Evolutionary conservation across 2,113 vertebrate genomes (phyloP), one percentile per base, ranked within the genome.

Genomic region (Hepsetus odoe): DNA sequence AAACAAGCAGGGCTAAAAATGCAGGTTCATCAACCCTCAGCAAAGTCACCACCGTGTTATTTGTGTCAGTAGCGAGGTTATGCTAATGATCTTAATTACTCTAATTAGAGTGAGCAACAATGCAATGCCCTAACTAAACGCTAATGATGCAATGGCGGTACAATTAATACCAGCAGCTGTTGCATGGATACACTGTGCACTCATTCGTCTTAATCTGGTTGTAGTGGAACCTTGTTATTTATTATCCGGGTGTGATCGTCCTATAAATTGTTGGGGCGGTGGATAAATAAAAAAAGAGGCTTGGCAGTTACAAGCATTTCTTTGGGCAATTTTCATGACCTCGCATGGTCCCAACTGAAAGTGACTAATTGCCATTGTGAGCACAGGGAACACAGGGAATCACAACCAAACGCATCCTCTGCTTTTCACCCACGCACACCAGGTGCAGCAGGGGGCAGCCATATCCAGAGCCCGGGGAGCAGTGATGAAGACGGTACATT

Each of bases 1-100:
- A 67, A 42, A 20, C 38, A 30, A 46, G 32, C 46, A 42, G n/a
- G 53, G 8, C 10, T n/a, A 0, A 51, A 55, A 51, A 33, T 35
- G 22, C 49, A 55, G 20, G 9, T 30, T 32, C 59, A 33, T 62
- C 14, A 20, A 33, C 28, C 59, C 18, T 13, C 59, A 76, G 74
- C 64, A 76, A 68, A 76, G 74, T 76, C 64, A 67, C 64, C 74
- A 22, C 35, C 28, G 74, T 42, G 64, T 68, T 64, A 44, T 32
- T 67, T n/a, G 28, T 20, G 22, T 74, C 18, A 11, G 62, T 74
- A 68, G 64, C 51, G 20, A 11, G 44, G 61, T 26, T 67, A 76
- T 67, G 64, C 74, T 67, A 76, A 68, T 76, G 42, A 56, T 67
- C 49, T 64, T 67, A 76, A 68, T 76, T 30, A 56, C 16, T 13